Percentiles rank a stretch among this genome's conserved stretches.
Evolutionary conservation across 2,888 invertebrate genomes (phyloP).

Genomic region (Rhogogaster chlorosoma): DNA sequence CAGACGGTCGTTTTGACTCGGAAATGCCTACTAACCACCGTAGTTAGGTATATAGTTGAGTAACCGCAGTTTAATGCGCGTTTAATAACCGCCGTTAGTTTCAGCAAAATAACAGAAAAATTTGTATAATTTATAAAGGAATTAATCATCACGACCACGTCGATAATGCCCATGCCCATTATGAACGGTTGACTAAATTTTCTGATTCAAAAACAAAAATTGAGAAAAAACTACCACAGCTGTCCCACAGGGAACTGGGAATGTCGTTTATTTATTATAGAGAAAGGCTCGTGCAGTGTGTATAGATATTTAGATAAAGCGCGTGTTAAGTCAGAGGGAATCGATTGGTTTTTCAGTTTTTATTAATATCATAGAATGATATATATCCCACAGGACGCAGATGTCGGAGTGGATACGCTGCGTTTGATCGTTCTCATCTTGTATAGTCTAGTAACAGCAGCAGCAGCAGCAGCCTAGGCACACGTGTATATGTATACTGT

Average conservation of each 20-base stretch:
- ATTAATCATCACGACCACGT: constrained; percentile 11
- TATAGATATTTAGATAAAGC: neutral
- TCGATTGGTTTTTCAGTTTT: constrained; percentile 11
- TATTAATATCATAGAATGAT: neutral
- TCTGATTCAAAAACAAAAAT: neutral
- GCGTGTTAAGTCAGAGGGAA: neutral
- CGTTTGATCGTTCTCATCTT: neutral
- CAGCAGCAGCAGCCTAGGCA: neutral
- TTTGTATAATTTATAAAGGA: constrained; percentile 23
- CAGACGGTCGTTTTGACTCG: constrained; percentile 13
- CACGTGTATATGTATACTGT: neutral
- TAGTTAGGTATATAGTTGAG: neutral
- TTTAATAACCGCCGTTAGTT: constrained; percentile 18
- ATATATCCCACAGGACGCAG: neutral
- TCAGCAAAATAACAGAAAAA: neutral
- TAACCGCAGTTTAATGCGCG: constrained; percentile 27
- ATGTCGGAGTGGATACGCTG: neutral
- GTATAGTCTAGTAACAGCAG: neutral
- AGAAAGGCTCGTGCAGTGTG: neutral
- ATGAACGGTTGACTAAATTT: constrained; percentile 1
- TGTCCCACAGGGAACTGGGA: neutral
- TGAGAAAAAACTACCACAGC: neutral
- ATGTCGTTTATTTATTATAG: constrained; percentile 9
- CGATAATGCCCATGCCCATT: neutral
- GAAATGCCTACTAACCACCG: constrained; percentile 11